Base-by-base conservation (phyloP, 2,797 vertebrate genomes). In the Crypturellus tataupa region DNA sequence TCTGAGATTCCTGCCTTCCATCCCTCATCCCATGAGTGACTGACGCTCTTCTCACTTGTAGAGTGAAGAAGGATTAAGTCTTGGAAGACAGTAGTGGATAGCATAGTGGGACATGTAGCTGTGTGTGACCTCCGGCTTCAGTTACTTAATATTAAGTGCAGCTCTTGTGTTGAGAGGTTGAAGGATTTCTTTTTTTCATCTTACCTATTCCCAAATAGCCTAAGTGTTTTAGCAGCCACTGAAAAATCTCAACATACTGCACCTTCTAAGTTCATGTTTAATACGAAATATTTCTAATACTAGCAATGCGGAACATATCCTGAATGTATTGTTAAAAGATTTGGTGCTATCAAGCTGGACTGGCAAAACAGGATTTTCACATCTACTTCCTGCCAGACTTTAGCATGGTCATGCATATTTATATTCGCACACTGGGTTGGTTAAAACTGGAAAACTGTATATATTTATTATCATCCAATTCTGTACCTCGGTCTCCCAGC, bases 351-450 rank as follows among this genome's bases (percentile, higher is more conserved):
- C 44, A 82, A 77, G 39, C 53, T 70, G 60, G 42, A 82, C 70
- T 85, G 58, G 64, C 56, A 80, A 73, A 78, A 77, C 65, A 69
- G 78, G 67, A 84, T 93, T 60, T 88, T 76, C 58, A 81, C 31
- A 70, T 42, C 64, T 82, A 0, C 64, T 87, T 87, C 85, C 44
- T 83, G 68, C 10, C 29, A 85, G 47, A 68, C 10, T 73, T 12
- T 89, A 5, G 25, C 7, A 6, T 77, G 44, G n/a, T 92, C 51
- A 18, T 27, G 9, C 0, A 0, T 85, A 42, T 85, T 96, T 93
- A n/a, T 80, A 56, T 53, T 77, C 47, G 80, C 85, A 87, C 65
- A 68, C 5, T 60, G 33, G 40, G 80, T 87, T 90, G 64, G 75
- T 33, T 90, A 75, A 85, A 77, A 73, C 29, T 72, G 31, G 53